Evolutionary conservation across 2,888 invertebrate species (phyloP), one percentile per base, ranked within the genome.

Genomic region (Tribolium freemani): DNA sequence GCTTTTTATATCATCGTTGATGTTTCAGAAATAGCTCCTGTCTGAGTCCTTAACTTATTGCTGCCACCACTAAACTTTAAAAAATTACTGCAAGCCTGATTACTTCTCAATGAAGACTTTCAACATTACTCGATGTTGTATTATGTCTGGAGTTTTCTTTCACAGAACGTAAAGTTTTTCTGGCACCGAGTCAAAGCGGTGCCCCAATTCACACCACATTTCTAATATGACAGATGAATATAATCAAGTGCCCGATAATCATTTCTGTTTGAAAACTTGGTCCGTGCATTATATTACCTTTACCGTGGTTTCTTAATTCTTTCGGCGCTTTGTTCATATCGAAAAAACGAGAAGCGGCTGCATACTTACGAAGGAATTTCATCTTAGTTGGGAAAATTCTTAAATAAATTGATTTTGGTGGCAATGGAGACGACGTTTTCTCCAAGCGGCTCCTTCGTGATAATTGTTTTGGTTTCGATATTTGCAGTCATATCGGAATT

Each of bases 401-500:
- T 38, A 56, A 56, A 31, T 31, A 56, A 56, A 31, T 56, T 13
- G 30, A 5, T 21, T 30, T 44, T 20, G 57, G 44, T 44, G 45
- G 57, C 5, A 58, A 8, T 10, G 26, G 53, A 20, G 20, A 53
- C 10, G 46, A 45, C 38, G 53, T 57, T 53, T 26, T 45, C 16
- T 26, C 26, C 54, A 20, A 30, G 10, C 3, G 53, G 21, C 26
- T 57, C 21, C 54, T 57, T 70, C 44, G 57, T 51, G 70, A 50
- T 64, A 63, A 64, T 71, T 63, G 57, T 51, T 64, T 64, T 53
- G 50, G 51, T 38, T 66, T 54, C 31, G 53, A 58, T 51, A 44
- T 44, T 44, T 45, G 66, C 66, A 45, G 66, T 66, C 53, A 66
- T 54, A 66, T 66, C 54, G 54, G 54, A 53, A 54, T 66, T 66